A percentile compares a stretch with the other conserved stretches of the same genome.
These are phyloP conservation scores for Tapirus terrestris DNA, from an alignment of 2,113 vertebrate species.

Conservation along the genomic window DNA sequence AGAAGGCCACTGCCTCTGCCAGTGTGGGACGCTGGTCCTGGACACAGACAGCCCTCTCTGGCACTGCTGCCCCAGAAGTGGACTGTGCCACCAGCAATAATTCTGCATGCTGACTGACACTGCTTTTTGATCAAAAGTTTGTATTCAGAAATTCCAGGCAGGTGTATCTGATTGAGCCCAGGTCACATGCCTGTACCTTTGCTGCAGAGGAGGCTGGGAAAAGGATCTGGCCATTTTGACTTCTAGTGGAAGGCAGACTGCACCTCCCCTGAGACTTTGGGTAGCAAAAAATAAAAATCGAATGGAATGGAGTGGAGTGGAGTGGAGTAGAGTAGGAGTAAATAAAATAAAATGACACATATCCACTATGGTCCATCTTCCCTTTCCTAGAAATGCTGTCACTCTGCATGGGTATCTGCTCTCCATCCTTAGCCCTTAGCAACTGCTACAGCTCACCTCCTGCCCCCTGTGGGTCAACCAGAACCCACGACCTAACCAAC, in stretches of 20 bases:
- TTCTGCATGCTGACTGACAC: too few relatives aligned
- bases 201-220: background rate
- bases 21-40: rapidly evolving
- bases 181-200: background rate
- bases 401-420: background rate
- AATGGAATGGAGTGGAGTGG: too few relatives aligned
- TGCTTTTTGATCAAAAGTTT: background rate
- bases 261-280: background rate
- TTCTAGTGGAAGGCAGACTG: background rate
- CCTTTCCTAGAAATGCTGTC: background rate
- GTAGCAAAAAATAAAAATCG: background rate
- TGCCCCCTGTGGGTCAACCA: background rate
- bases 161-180: background rate
- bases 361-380: background rate
- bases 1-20: background rate
- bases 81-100: rapidly evolving
- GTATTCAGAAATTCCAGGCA: background rate
- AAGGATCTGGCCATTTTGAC: background rate
- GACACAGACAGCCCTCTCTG: background rate
- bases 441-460: background rate
- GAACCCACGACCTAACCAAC: background rate
- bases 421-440: background rate
- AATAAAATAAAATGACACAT: background rate
- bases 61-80: background rate
- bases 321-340: background rate